Evolutionary conservation across 2,797 vertebrate genomes (phyloP).

Genomic region (Bucorvus abyssinicus): DNA sequence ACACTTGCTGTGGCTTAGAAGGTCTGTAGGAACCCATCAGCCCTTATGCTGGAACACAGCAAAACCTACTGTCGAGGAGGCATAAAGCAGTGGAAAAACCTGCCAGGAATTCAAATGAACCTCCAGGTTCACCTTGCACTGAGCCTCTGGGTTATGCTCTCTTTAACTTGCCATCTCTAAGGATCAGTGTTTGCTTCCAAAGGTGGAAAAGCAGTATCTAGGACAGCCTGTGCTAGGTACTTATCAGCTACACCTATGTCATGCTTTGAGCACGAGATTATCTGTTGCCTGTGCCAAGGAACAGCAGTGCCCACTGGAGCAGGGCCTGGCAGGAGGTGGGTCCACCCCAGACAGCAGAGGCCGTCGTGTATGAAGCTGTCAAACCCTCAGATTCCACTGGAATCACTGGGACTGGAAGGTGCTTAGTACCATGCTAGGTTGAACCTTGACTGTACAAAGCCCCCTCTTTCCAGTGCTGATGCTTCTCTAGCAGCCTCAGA

Average conservation of each 20-base stretch:
- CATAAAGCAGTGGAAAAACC: neutral
- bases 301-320: neutral
- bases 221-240: neutral
- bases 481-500: neutral
- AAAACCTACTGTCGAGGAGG: neutral
- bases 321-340: neutral
- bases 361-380: too few species aligned
- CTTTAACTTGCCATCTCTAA: neutral
- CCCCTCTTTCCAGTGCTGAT: neutral
- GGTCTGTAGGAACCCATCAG: neutral
- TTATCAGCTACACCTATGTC: neutral
- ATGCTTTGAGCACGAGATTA: neutral
- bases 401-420: neutral
- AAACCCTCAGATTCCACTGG: neutral
- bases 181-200: neutral
- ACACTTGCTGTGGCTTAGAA: neutral
- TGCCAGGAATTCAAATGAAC: conserved; percentile 1
- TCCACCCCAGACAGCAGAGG: too few species aligned
- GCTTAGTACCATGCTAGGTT: neutral
- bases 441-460: neutral
- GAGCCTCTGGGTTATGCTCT: neutral
- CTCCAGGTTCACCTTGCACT: neutral
- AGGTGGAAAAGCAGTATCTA: neutral
- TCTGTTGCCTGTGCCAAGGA: neutral
- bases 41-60: neutral